Conservation (phyloP, 35 echinoderm and acorn worm species). For the Apostichopus japonicus region DNA sequence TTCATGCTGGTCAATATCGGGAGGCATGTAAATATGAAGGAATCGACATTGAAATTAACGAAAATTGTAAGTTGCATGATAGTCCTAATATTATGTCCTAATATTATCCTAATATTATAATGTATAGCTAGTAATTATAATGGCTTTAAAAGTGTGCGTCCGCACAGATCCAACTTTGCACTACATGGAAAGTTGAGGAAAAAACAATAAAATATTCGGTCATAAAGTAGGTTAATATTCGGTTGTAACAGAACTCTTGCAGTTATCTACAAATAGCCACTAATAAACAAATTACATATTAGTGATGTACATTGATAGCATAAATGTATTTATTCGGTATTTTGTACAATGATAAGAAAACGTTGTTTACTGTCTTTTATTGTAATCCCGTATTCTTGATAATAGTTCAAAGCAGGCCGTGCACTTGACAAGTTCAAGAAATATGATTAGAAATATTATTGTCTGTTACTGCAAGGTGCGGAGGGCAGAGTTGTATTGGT, state of each 20-base stretch:
- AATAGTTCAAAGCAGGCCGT: no score
- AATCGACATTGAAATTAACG: constrained; percentile 7
- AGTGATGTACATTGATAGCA: constrained; percentile 8
- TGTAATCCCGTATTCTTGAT: no score
- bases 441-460: no score
- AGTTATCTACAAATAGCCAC: not conserved
- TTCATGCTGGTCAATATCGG: constrained; percentile 5
- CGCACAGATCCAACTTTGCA: not conserved
- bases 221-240: not conserved
- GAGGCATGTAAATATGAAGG: constrained; percentile 22
- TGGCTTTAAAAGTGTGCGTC: not conserved
- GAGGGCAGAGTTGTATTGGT: no score
- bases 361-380: no score
- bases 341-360: no score
- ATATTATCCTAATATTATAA: not conserved
- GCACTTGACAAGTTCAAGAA: no score
- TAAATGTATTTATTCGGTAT: not conserved
- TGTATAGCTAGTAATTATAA: not conserved
- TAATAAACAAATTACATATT: constrained; percentile 8
- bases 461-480: no score
- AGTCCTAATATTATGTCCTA: no score
- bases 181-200: not conserved
- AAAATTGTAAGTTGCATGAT: not conserved
- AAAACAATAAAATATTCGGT: not conserved
- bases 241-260: no score